Evolutionary conservation across 2,888 invertebrate genomes (phyloP), one percentile per base, ranked within the genome.

Genomic region (Lagria hirta): DNA sequence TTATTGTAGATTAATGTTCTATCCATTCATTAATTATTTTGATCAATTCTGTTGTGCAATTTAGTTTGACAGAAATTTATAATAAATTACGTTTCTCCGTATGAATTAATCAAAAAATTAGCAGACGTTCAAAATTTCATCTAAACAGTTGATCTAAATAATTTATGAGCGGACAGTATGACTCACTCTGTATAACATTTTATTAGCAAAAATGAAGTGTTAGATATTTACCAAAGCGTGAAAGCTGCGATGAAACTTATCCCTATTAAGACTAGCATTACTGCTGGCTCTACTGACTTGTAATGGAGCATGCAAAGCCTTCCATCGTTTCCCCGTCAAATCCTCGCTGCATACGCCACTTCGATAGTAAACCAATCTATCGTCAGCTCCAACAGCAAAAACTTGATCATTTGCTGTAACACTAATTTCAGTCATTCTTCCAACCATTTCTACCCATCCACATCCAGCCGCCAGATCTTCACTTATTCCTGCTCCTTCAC

Each of bases 381-480:
- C 92, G 51, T 85, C 82, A 26, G 83, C 81, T 3, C 92, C 91
- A 55, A 93, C 82, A 6, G 86, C 92, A 79, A 90, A 91, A 5
- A 72, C 70, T 78, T 94, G 93, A 73, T 94, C 92, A 72, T 89
- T 89, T 7, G 83, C 78, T 17, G 91, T 86, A 41, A 93, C 86
- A n/a, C 90, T 86, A 28, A 94, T 78, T 63, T 86, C 77, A 12
- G 82, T 78, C 81, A 94, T 87, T 66, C 84, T 82, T 27, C 89
- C 91, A 47, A 89, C 84, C 80, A 94, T 91, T 75, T 91, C 88
- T 15, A 93, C 81, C 94, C 94, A 94, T 14, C 87, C 86, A 62
- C 78, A 84, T 3, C 92, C 92, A 59, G 82, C 83, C 4, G 89
- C 87, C 43, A 85, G 75, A 64, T 83, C 81, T 69, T 88, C 88